Percentiles rank a stretch among this genome's conserved stretches.
These are phyloP conservation scores for Cataglyphis albicans DNA, from an alignment of 2,888 invertebrate species.

Conservation along the genomic window DNA sequence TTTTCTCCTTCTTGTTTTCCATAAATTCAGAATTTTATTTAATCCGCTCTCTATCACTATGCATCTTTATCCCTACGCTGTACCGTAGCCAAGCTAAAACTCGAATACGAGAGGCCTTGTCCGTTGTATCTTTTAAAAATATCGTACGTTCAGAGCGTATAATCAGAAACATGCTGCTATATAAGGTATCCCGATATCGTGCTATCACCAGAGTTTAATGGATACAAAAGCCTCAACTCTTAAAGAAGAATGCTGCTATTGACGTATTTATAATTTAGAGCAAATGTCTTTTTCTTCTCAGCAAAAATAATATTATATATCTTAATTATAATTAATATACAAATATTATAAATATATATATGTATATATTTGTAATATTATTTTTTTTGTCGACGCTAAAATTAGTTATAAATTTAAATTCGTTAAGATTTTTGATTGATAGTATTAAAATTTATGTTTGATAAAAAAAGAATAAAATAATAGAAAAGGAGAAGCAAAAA, in stretches of 20 bases:
- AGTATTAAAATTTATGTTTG: not conserved
- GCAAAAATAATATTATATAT: not conserved
- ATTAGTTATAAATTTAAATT: not conserved
- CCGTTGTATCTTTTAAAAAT: slow-evolving; percentile 1
- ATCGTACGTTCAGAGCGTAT: not conserved
- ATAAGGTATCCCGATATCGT: not conserved
- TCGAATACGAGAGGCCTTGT: not conserved
- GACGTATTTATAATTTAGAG: not conserved
- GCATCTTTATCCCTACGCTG: slow-evolving; percentile 66
- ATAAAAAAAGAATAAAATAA: not conserved
- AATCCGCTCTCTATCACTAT: slow-evolving; percentile 69
- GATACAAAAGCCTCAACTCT: not conserved
- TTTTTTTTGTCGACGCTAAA: not conserved
- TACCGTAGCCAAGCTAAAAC: slow-evolving; percentile 11
- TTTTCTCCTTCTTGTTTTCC: slow-evolving; percentile 77
- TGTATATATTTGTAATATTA: not conserved
- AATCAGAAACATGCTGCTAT: slow-evolving; percentile 12
- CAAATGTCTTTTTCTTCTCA: not conserved
- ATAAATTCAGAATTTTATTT: slow-evolving; percentile 85
- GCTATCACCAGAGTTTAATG: not conserved
- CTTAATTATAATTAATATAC: not conserved
- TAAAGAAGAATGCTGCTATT: not conserved
- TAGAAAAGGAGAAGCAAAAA: not conserved
- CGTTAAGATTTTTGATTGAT: not conserved
- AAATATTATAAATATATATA: not conserved